Conservation (phyloP, 2,797 vertebrate genomes). For the Alca torda region DNA sequence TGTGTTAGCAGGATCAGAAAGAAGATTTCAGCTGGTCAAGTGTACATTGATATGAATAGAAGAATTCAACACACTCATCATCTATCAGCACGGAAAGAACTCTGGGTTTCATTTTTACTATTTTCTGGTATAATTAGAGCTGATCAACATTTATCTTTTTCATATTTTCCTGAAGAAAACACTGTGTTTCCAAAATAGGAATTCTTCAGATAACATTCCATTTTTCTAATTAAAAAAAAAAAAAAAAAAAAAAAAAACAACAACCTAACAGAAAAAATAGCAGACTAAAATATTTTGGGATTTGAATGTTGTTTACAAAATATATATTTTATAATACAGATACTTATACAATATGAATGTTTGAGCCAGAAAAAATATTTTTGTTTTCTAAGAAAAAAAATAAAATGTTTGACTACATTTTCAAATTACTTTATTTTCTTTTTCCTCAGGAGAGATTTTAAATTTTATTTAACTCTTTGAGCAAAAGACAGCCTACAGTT, state of each 20-base stretch:
- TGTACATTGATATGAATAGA: not conserved
- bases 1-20: not conserved
- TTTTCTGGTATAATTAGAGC: not conserved
- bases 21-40: not conserved
- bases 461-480: not conserved
- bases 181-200: not conserved
- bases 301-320: not conserved
- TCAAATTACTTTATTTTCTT: not conserved
- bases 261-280: no score
- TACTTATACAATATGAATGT: not conserved
- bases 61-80: not conserved
- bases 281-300: not conserved
- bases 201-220: not conserved
- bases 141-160: not conserved
- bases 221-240: not conserved
- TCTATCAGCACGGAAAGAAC: not conserved
- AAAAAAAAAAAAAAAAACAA: no score
- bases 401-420: not conserved
- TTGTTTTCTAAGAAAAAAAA: not conserved
- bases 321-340: not conserved
- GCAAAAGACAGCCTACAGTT: not conserved
- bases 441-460: not conserved
- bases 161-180: not conserved
- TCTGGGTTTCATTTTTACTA: not conserved
- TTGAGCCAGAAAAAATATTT: not conserved